Evolutionary conservation across 2,888 invertebrate genomes (phyloP), one percentile per base, ranked within the genome.

Genomic region (Ectemnius lituratus): DNA sequence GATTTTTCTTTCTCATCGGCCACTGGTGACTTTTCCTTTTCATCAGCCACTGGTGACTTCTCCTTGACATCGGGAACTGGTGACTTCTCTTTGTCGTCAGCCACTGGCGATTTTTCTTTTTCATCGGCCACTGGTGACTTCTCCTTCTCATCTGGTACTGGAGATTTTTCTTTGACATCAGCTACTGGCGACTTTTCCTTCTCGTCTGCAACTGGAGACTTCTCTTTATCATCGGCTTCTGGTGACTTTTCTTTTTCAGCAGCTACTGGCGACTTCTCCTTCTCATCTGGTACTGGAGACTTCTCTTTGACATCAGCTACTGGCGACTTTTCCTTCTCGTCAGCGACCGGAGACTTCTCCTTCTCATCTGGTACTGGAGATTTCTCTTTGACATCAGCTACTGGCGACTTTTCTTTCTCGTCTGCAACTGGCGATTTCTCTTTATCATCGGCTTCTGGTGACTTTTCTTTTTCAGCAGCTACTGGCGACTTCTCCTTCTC

Each of bases 201-300:
- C 20, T 27, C 27, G 28, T 28, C 27, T 13, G 8, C 27, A 23
- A 20, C 46, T 46, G 11, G 11, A 61, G 57, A 70, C 56, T 60
- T 23, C 60, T 70, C 64, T 70, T 64, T 27, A 64, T 70, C 45
- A 56, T 68, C 20, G 46, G 46, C 63, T 69, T 64, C 16, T 64
- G 62, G 52, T 64, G 23, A 23, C 3, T 23, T 59, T 27, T 1
- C 18, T 52, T 61, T 68, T 37, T 45, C 61, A 3, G 18, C 61
- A 0, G 14, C 0, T 1, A 28, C 11, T 14, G 11, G 20, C 8
- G 11, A 1, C 60, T 80, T 80, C 0, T 80, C 80, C n/a, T 69
- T 82, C 5, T 70, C 58, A 23, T 23, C 23, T 2, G 23, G 0
- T 23, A 23, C 23, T 23, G 23, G 23, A 0, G 23, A 23, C 23